Evolutionary conservation across 2,797 vertebrate genomes (phyloP).

Genomic region (Thalassophryne amazonica): DNA sequence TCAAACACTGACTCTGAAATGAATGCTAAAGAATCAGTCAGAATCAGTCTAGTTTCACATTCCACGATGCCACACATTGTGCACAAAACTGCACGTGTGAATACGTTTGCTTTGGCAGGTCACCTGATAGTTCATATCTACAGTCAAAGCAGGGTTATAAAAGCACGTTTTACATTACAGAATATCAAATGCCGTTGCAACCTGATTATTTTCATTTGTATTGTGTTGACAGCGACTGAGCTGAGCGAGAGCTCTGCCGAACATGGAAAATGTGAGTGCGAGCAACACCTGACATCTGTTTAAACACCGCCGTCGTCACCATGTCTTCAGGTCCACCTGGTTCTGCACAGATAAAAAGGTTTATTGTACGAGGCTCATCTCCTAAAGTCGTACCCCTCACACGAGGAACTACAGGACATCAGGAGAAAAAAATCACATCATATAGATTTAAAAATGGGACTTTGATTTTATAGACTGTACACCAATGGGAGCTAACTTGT

Average conservation of each 20-base stretch:
- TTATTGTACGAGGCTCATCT: constrained; percentile 1
- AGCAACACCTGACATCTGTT: constrained; percentile 55
- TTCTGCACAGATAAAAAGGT: constrained; percentile 18
- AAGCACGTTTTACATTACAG: background rate
- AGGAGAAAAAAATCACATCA: too few species aligned
- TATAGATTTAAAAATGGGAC: constrained; percentile 15
- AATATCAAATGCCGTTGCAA: constrained; percentile 10
- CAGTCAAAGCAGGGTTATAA: background rate
- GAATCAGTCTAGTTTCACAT: too few species aligned
- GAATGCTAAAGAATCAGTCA: too few species aligned
- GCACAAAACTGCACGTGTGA: background rate
- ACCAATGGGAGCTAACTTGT: constrained; percentile 6
- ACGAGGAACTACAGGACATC: too few species aligned
- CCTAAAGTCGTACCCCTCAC: background rate
- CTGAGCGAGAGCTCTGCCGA: constrained; percentile 7
- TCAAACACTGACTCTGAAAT: too few species aligned
- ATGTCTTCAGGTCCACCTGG: constrained; percentile 43
- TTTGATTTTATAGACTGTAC: constrained; percentile 28
- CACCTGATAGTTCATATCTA: background rate
- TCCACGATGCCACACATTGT: too few species aligned
- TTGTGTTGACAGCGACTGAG: constrained; percentile 16
- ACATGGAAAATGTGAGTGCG: constrained; percentile 45
- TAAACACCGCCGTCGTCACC: constrained; percentile 43
- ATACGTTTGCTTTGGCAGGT: background rate
- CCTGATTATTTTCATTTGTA: constrained; percentile 9